Evolutionary conservation across 30 jellyfish, hydroid and myxozoan species (phyloP), one percentile per base, ranked within the genome.

Genomic region (Turritopsis dohrnii): DNA sequence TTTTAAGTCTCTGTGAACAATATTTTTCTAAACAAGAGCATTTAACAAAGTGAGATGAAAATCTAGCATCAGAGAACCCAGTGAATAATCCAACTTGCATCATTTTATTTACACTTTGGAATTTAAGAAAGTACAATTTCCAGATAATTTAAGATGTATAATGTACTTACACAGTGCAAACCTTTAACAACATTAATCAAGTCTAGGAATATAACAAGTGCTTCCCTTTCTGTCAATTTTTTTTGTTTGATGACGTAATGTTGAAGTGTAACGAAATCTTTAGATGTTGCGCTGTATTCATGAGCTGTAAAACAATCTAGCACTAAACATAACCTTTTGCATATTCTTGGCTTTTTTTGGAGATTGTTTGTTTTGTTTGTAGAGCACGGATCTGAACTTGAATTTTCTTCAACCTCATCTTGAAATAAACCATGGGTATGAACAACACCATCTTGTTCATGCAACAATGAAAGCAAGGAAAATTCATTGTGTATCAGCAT

Each of bases 391-490:
- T 73, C 80, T 54, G 88, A 17, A 24, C 23, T 21, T 65, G 66
- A 28, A 30, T 84, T 71, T 80, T 86, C 93, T 27, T 88, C 96
- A 26, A 89, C 89, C 65, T 85, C 96, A 53, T 94, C 99, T 84
- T 94, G 96, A 74, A 94, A 94, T 90, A 94, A 85, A 71, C 96
- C 96, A 79, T 94, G 99, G 60, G 88, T 94, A 69, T 89, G 99
- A 18, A 89, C 92, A 74, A 94, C 96, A 41, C 99, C 99, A 24
- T 69, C 84, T 85, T 94, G 96, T 18, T 94, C 92, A 28, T 88
- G 99, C 31, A 94, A 85, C 27, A 86, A 74, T 5, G 99, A 88
- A 41, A 94, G 85, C 74, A 94, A 31, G 16, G 99, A 88, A 75
- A 81, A 94, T 75, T 94, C 99, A n/a, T 96, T 86, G 79, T 88